These are phyloP conservation scores for Rotaria magnacalcarata DNA, from an alignment of 2,888 invertebrate species.

Conservation along the genomic window DNA sequence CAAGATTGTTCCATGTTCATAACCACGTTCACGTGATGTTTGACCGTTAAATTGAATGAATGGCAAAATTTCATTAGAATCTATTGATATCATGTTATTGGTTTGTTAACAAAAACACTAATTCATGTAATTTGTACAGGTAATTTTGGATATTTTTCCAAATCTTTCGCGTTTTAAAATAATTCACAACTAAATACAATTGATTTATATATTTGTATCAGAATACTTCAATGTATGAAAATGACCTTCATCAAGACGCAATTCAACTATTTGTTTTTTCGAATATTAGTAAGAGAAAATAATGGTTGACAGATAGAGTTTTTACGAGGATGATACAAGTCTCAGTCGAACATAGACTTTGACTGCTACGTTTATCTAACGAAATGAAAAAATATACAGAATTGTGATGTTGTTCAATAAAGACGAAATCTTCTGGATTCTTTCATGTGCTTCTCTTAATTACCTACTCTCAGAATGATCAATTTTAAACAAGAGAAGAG, in stretches of 20 bases:
- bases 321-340: too few relatives aligned
- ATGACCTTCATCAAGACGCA: not conserved
- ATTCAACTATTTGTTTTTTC: not conserved
- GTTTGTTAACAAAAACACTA: not conserved
- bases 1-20: slow-evolving; percentile 22
- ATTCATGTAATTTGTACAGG: not conserved
- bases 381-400: too few relatives aligned
- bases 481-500: too few relatives aligned
- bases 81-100: not conserved
- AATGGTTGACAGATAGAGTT: too few relatives aligned
- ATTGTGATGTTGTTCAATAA: too few relatives aligned
- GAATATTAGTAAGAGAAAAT: too few relatives aligned
- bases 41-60: slow-evolving; percentile 16
- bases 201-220: not conserved
- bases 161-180: not conserved
- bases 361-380: too few relatives aligned
- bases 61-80: slow-evolving; percentile 20
- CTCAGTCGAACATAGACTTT: too few relatives aligned
- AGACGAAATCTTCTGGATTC: too few relatives aligned
- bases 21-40: not conserved
- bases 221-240: not conserved
- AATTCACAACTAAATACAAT: not conserved
- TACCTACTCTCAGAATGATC: too few relatives aligned
- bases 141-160: not conserved
- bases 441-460: too few relatives aligned